These are phyloP conservation scores for Myocastor coypus DNA, from an alignment of 2,113 vertebrate genomes.

Conservation along the genomic window DNA sequence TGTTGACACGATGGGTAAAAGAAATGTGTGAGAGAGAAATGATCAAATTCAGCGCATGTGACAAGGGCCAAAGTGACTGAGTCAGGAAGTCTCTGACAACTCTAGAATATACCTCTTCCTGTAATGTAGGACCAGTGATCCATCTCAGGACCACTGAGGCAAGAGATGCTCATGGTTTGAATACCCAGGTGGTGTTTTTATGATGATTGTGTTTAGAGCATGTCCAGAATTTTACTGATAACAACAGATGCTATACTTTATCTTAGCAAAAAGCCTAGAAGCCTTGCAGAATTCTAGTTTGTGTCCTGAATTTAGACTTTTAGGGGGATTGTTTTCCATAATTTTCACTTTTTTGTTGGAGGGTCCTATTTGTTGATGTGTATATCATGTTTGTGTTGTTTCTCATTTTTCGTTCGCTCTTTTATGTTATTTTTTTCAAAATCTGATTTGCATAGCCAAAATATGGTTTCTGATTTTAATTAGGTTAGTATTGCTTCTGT, in stretches of 20 bases:
- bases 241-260: too few relatives aligned
- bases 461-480: slow-evolving; percentile 34
- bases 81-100: neutral
- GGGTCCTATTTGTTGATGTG: neutral
- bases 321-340: neutral
- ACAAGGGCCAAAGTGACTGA: slow-evolving; percentile 3
- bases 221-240: slow-evolving; percentile 2
- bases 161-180: neutral
- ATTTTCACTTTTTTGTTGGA: slow-evolving; percentile 47
- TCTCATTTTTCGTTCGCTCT: slow-evolving; percentile 43
- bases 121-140: neutral
- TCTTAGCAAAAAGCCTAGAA: too few relatives aligned
- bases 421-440: slow-evolving; percentile 44
- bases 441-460: slow-evolving; percentile 26
- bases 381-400: neutral
- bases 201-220: neutral
- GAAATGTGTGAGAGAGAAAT: neutral
- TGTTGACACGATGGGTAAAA: neutral
- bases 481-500: neutral
- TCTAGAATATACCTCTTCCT: slow-evolving; percentile 12
- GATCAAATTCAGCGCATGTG: neutral
- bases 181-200: slow-evolving; percentile 1
- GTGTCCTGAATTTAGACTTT: neutral
- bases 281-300: slow-evolving; percentile 36
- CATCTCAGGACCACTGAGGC: neutral